A percentile compares a stretch with the other conserved stretches of the same genome.
phyloP scores from a whole-genome alignment of 92 coral and sea anemone species.

The Porites divaricata region DNA sequence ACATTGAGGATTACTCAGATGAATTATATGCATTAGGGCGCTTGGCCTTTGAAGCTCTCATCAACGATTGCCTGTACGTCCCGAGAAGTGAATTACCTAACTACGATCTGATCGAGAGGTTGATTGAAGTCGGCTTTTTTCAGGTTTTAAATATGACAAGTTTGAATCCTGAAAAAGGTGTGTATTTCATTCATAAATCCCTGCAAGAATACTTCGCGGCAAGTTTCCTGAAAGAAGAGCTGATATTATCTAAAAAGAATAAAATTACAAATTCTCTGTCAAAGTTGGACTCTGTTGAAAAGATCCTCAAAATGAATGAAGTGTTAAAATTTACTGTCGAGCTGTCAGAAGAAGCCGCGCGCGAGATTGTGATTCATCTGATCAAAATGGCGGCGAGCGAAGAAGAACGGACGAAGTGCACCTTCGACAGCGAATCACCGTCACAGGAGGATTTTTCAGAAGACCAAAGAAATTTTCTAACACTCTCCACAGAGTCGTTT shows the following conservation, averaged over 20 bases:
- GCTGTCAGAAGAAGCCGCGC: constrained; percentile 6
- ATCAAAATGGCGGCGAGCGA: neutral
- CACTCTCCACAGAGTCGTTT: neutral
- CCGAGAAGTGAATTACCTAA: neutral
- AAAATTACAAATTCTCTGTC: neutral
- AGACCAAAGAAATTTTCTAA: neutral
- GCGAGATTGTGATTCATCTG: neutral
- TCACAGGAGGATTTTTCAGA: neutral
- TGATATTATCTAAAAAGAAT: neutral
- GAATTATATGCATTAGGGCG: neutral
- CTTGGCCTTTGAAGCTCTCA: constrained; percentile 7
- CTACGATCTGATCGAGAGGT: neutral
- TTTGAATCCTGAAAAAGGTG: neutral
- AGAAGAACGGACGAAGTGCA: neutral
- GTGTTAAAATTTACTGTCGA: neutral
- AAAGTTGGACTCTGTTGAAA: neutral
- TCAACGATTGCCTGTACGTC: neutral
- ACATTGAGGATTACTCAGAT: neutral
- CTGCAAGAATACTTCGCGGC: neutral
- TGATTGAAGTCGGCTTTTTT: neutral
- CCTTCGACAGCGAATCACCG: neutral
- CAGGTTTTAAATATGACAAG: neutral
- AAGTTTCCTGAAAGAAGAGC: neutral
- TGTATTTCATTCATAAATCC: neutral
- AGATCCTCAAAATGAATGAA: neutral